phyloP scores from a whole-genome alignment of 2,113 vertebrate genomes.

The Phasianus colchicus region DNA sequence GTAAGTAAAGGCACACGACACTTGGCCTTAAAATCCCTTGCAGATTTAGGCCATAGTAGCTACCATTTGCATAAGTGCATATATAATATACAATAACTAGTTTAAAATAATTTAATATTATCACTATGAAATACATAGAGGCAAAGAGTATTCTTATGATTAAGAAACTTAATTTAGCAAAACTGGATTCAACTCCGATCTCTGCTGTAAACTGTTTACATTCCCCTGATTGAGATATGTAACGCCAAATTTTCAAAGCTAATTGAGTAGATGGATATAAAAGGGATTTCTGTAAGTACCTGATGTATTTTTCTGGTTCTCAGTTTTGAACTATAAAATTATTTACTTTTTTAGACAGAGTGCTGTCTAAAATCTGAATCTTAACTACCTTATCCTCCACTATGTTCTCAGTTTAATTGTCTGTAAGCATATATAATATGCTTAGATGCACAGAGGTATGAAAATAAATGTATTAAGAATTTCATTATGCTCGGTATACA shows the following conservation, averaged over 20 bases:
- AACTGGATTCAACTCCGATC: not conserved
- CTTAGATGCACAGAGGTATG: not conserved
- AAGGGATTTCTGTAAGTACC: not conserved
- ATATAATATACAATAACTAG: not conserved
- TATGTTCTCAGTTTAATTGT: not conserved
- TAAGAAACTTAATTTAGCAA: not conserved
- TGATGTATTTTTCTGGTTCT: not conserved
- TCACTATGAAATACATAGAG: not conserved
- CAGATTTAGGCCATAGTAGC: not conserved
- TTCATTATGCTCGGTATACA: not conserved
- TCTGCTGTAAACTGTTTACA: not conserved
- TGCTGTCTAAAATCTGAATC: not conserved
- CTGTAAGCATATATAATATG: not conserved
- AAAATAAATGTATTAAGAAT: not conserved
- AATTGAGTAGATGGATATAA: not conserved
- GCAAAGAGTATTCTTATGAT: not conserved
- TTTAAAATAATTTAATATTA: not conserved
- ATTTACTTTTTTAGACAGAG: not conserved
- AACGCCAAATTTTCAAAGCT: not conserved
- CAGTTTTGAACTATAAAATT: not conserved
- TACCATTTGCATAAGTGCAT: not conserved
- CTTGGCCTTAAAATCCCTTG: not conserved
- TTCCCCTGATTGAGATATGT: not conserved
- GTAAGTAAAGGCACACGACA: not conserved
- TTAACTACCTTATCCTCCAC: not conserved